phyloP scores from a whole-genome alignment of 92 coral and sea anemone species.

The Scolanthus callimorphus region DNA sequence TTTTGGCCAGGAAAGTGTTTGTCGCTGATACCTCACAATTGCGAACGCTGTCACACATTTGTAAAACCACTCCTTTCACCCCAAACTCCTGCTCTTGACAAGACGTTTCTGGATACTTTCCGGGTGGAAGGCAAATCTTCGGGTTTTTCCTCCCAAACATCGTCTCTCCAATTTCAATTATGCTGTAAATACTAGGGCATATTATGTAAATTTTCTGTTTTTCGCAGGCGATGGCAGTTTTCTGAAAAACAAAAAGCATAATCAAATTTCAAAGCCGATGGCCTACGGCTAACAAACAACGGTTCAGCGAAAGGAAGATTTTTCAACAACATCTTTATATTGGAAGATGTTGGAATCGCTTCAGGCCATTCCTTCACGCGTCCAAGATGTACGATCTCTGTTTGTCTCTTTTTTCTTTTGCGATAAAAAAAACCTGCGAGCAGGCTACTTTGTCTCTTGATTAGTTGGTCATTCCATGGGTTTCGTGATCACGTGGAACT shows the following conservation, averaged over 20 bases:
- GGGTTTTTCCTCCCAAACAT: slow-evolving; percentile 82
- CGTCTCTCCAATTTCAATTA: slow-evolving; percentile 49
- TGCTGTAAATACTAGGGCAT: slow-evolving; percentile 67
- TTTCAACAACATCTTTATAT: no score
- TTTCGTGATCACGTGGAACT: no score
- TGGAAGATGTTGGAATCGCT: no score
- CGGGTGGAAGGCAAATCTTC: slow-evolving; percentile 63
- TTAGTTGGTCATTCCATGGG: no score
- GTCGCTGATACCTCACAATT: slow-evolving; percentile 80
- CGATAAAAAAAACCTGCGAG: no score
- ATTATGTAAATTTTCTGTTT: slow-evolving; percentile 77
- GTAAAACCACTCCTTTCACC: slow-evolving; percentile 36
- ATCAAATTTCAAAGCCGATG: no score
- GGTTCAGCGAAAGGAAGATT: no score
- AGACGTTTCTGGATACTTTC: slow-evolving; percentile 41
- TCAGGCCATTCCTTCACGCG: no score
- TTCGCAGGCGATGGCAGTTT: slow-evolving; percentile 68
- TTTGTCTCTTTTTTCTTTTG: no score
- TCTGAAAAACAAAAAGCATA: slow-evolving; percentile 37
- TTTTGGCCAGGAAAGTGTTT: slow-evolving; percentile 71
- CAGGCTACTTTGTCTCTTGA: no score
- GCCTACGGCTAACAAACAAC: no score
- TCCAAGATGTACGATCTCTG: no score
- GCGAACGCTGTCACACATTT: slow-evolving; percentile 7
- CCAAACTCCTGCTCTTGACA: slow-evolving; percentile 64